A percentile compares a stretch with the other conserved stretches of the same genome.
phyloP scores from a whole-genome alignment of 2,113 vertebrate genomes.

The Rhabdomys dilectus region DNA sequence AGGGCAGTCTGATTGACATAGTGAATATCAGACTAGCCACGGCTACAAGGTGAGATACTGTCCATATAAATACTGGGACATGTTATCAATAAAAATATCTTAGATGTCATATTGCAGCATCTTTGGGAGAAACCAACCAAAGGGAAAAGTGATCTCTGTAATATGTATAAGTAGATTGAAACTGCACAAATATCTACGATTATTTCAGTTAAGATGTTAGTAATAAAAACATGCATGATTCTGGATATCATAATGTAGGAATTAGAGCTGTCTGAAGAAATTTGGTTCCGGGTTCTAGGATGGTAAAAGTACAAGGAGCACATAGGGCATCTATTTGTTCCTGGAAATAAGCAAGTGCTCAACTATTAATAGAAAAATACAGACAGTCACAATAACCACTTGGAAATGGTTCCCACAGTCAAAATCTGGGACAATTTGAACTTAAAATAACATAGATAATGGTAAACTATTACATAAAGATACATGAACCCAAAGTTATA shows the following conservation, averaged over 20 bases:
- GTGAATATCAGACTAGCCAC: neutral
- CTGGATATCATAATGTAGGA: neutral
- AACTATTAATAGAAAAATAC: neutral
- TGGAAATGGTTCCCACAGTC: neutral
- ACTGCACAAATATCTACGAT: neutral
- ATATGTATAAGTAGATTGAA: neutral
- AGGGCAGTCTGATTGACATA: neutral
- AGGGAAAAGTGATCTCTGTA: neutral
- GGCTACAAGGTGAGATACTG: neutral
- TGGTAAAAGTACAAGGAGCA: neutral
- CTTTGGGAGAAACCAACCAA: neutral
- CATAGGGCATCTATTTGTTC: neutral
- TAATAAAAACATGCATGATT: neutral
- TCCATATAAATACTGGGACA: neutral
- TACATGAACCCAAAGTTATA: neutral
- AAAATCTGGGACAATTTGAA: neutral
- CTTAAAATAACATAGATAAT: neutral
- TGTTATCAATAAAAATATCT: constrained; percentile 8
- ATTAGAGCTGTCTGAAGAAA: neutral
- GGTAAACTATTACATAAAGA: constrained; percentile 18
- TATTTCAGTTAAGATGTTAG: neutral
- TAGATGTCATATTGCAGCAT: neutral
- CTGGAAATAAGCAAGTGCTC: neutral
- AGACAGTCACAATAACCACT: neutral
- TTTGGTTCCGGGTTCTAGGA: neutral